These are phyloP conservation scores for Drosophila oshimai DNA, from an alignment of 1,140 invertebrate genomes.

Conservation along the genomic window DNA sequence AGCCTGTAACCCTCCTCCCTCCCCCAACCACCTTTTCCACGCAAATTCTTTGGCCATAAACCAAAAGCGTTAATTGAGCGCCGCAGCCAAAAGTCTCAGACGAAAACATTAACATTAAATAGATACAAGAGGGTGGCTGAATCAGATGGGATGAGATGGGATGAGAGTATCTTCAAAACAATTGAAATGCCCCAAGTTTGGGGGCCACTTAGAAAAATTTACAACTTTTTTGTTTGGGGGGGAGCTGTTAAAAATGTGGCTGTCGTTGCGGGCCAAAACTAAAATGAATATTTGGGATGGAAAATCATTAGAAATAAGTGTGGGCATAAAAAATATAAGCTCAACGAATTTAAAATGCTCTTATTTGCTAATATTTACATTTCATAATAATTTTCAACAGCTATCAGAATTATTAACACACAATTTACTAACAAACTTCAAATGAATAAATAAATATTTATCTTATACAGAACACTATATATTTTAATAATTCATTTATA, in stretches of 20 bases:
- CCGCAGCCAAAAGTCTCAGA: constrained; percentile 23
- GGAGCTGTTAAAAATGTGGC: constrained; percentile 61
- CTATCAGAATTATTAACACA: too few relatives aligned
- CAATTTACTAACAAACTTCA: too few relatives aligned
- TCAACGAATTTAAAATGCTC: neutral
- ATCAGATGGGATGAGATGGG: too few relatives aligned
- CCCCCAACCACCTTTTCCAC: neutral
- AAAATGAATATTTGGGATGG: constrained; percentile 1
- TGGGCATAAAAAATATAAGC: too few relatives aligned
- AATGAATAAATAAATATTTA: too few relatives aligned
- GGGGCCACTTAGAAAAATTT: constrained; percentile 54
- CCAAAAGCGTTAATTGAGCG: constrained; percentile 56
- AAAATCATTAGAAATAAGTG: neutral
- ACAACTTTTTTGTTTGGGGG: constrained; percentile 49
- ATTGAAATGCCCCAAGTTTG: constrained; percentile 33
- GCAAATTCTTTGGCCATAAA: constrained; percentile 35
- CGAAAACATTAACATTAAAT: constrained; percentile 36
- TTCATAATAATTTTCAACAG: neutral
- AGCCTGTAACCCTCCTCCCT: neutral
- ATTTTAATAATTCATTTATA: too few relatives aligned
- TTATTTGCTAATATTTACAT: neutral
- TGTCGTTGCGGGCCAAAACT: constrained; percentile 14
- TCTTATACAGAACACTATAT: too few relatives aligned
- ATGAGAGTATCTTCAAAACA: constrained; percentile 30
- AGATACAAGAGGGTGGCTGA: neutral